Conservation (phyloP, 1,140 invertebrate genomes). For the Drosophila aff. region DNA sequence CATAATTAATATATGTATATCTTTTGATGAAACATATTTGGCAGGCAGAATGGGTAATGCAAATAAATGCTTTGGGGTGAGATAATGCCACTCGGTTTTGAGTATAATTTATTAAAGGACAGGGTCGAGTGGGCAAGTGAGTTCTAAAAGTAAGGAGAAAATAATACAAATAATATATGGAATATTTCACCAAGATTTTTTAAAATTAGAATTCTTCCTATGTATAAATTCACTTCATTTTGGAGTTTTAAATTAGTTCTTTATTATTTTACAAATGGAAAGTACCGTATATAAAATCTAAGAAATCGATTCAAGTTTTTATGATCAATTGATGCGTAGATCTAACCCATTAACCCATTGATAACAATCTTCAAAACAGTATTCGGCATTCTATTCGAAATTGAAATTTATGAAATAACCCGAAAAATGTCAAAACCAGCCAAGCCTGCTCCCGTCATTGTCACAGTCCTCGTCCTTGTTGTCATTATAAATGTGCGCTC, state of each 20-base stretch:
- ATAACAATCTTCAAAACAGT: neutral
- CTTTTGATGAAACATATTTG: slow-evolving; percentile 70
- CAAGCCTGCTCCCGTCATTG: slow-evolving; percentile 31
- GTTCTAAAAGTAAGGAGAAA: neutral
- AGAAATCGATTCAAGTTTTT: too few species aligned
- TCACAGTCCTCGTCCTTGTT: slow-evolving; percentile 58
- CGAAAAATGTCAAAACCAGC: slow-evolving; percentile 39
- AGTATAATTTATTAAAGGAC: slow-evolving; percentile 5
- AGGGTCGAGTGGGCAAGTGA: neutral
- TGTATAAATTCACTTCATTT: neutral
- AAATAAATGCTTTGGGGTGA: slow-evolving; percentile 62
- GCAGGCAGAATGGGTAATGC: slow-evolving; percentile 64
- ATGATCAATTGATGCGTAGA: too few species aligned
- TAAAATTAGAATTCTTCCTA: neutral
- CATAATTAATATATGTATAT: slow-evolving; percentile 78
- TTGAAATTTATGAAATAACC: slow-evolving; percentile 14
- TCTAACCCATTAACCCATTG: neutral
- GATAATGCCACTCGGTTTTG: slow-evolving; percentile 33
- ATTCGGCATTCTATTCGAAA: slow-evolving; percentile 6
- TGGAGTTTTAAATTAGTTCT: too few species aligned
- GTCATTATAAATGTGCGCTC: slow-evolving; percentile 81
- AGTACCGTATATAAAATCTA: too few species aligned
- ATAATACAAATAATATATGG: neutral
- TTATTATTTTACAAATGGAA: too few species aligned
- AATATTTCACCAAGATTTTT: neutral